Evolutionary conservation across 2,888 invertebrate species (phyloP).

Genomic region (Cantharis rustica): DNA sequence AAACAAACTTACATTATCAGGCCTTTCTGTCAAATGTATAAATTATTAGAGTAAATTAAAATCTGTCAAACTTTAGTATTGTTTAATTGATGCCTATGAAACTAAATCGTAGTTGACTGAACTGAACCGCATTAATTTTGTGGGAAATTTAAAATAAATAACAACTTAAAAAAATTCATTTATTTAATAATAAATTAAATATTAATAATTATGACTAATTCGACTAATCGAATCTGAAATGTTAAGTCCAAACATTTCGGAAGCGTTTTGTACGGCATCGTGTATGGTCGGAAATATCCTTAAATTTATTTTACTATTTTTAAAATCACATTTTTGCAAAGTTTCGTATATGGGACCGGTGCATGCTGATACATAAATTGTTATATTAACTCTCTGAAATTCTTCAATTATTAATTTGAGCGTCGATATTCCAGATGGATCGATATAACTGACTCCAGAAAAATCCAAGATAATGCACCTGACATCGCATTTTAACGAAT

Average conservation of each 20-base stretch:
- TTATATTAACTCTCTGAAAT: constrained; percentile 59
- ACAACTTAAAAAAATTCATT: not conserved
- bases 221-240: constrained; percentile 7
- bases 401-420: constrained; percentile 61
- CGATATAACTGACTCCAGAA: constrained; percentile 66
- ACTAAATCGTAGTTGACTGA: not conserved
- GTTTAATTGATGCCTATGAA: not conserved
- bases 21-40: not conserved
- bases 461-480: constrained; percentile 63
- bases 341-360: constrained; percentile 67
- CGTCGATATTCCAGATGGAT: constrained; percentile 66
- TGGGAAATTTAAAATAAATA: not conserved
- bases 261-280: constrained; percentile 66
- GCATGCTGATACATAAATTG: constrained; percentile 62
- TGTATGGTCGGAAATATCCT: constrained; percentile 66
- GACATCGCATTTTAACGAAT: constrained; percentile 34
- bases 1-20: not conserved
- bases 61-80: not conserved
- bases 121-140: not conserved
- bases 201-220: constrained; percentile 3
- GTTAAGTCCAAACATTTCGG: constrained; percentile 10
- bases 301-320: constrained; percentile 60
- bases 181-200: not conserved
- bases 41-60: not conserved
- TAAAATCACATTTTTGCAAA: constrained; percentile 63